These are phyloP conservation scores for Drosophila santomea DNA, from an alignment of 1,140 invertebrate species.

Conservation along the genomic window DNA sequence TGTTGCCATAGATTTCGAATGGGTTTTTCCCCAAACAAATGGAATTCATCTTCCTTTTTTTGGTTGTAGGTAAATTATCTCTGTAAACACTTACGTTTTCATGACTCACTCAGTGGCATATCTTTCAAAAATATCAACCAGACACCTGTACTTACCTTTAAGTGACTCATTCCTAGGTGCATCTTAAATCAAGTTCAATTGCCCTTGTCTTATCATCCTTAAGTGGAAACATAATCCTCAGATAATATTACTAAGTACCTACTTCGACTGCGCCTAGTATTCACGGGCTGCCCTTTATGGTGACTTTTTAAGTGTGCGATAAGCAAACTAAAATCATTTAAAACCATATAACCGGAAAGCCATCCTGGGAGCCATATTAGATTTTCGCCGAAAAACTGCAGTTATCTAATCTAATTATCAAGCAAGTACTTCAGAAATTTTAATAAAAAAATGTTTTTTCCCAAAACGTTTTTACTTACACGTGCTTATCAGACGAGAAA, in stretches of 20 bases:
- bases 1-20: conserved; percentile 10
- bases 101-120: neutral
- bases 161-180: no score
- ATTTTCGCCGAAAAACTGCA: conserved; percentile 3
- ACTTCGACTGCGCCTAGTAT: no score
- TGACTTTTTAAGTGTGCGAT: neutral
- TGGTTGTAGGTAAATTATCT: neutral
- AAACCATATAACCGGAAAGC: neutral
- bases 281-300: no score
- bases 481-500: neutral
- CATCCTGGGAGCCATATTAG: neutral
- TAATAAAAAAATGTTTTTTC: neutral
- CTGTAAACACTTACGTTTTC: neutral
- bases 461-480: neutral
- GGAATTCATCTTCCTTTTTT: neutral
- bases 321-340: neutral
- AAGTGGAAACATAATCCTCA: no score
- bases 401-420: conserved; percentile 1
- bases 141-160: neutral
- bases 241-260: no score
- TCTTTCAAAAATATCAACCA: neutral
- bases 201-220: neutral
- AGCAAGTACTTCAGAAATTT: neutral
- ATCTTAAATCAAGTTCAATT: neutral
- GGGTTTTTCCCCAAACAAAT: conserved; percentile 5